These are phyloP conservation scores for Trichogramma pretiosum DNA, from an alignment of 1,140 invertebrate species.

Conservation along the genomic window DNA sequence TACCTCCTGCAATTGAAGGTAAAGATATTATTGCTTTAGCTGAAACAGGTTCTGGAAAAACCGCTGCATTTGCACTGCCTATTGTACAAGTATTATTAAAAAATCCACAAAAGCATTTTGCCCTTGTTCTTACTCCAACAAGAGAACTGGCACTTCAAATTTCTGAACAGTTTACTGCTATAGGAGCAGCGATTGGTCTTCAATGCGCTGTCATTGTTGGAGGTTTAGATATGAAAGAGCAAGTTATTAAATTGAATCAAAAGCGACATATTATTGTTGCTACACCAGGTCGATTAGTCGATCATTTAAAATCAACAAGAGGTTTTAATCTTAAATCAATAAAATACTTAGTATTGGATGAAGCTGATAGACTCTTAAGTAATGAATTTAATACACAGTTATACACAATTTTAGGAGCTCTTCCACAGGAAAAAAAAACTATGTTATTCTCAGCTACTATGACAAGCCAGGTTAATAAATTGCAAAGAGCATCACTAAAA, in stretches of 20 bases:
- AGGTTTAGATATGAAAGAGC: not conserved
- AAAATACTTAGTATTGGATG: not conserved
- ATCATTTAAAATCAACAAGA: not conserved
- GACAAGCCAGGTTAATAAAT: too few species aligned
- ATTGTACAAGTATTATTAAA: too few species aligned
- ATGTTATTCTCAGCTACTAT: not conserved
- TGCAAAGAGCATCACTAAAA: too few species aligned
- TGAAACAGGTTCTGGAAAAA: not conserved
- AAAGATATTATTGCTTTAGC: not conserved
- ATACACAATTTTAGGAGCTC: not conserved
- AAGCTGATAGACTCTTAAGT: not conserved
- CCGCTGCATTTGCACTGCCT: not conserved
- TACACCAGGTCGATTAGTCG: not conserved
- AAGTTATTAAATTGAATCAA: not conserved
- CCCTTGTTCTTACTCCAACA: not conserved
- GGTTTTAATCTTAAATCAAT: not conserved
- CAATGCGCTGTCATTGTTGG: not conserved
- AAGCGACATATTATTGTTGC: not conserved
- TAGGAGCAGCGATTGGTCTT: not conserved
- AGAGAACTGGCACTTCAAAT: not conserved
- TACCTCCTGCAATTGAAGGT: not conserved
- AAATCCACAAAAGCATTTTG: too few species aligned
- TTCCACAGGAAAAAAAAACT: not conserved
- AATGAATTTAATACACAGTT: not conserved
- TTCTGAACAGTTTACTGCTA: not conserved